Evolutionary conservation across 53 echinoderm and acorn worm genomes (phyloP), one percentile per base, ranked within the genome.

Genomic region (Zoroaster sp.): DNA sequence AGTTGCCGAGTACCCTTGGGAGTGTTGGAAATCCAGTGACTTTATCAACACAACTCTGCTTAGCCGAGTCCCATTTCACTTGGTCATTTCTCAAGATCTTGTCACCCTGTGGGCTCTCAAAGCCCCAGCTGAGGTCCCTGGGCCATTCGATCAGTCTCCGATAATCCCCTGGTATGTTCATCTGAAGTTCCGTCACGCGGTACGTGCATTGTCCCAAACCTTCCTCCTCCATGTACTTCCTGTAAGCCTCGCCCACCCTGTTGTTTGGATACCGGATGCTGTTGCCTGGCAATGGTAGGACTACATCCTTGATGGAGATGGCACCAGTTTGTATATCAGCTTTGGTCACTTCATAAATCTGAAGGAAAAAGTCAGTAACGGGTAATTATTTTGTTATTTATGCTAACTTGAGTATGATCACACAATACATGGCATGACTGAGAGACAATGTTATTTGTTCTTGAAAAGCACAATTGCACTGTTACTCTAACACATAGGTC

Each of bases 211-310:
- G 66, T 11, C 81, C 89, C 32, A 96, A 69, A n/a, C 94, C 91
- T 30, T 73, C 87, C 44, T 74, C 54, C 28, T 86, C 82, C 55
- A 96, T 45, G 59, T 73, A 86, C 25, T 93, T 18, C 44, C 30
- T 67, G 89, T 94, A 96, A 1, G 83, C 83, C 4, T 68, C 47
- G 30, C 96, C 91, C 32, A 88, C 72, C 25, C 43, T 33, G 89
- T 96, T 59, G 73, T 59, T 33, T 34, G 96, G 96, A 87, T 92
- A 94, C 65, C 83, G 88, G 72, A 96, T 88, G 74, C 70, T 89
- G 91, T 96, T 96, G 66, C 96, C 94, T n/a, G 96, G 94, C 89
- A 96, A 86, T 20, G 96, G 96, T 25, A 96, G 80, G 42, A 94
- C 91, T 30, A 96, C 91, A 66, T 96, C 93, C 41, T 30, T 21